phyloP scores from a whole-genome alignment of 2,113 vertebrate genomes.

The Tragelaphus strepsiceros region DNA sequence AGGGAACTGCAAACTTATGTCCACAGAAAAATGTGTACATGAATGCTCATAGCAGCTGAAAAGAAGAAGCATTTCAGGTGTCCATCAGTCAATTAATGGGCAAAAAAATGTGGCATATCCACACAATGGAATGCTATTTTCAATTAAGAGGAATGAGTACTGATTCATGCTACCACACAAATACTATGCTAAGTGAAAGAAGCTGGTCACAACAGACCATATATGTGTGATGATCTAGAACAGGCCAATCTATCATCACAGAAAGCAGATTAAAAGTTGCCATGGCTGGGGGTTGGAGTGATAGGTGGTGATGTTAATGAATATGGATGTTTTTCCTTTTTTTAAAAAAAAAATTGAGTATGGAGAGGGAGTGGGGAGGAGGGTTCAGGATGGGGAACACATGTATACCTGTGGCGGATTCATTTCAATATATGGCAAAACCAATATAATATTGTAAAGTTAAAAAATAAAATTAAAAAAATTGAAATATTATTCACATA shows the following conservation, averaged over 20 bases:
- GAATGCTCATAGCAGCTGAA: neutral
- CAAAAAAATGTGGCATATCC: neutral
- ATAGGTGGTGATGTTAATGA: neutral
- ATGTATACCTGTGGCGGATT: too few species aligned
- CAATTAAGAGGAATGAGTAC: neutral
- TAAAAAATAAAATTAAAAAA: neutral
- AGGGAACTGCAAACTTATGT: neutral
- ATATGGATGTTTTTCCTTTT: neutral
- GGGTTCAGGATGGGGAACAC: too few species aligned
- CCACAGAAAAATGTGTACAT: neutral
- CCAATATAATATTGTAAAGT: too few species aligned
- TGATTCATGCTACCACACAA: neutral
- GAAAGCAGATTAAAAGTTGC: neutral
- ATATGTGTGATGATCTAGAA: neutral
- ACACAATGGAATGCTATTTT: neutral
- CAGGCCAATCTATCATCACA: neutral
- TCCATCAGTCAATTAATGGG: neutral
- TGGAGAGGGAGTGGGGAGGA: too few species aligned
- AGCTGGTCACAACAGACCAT: neutral
- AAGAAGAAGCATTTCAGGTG: neutral
- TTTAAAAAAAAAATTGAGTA: neutral
- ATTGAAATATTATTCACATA: neutral
- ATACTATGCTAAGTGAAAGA: neutral
- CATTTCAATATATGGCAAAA: too few species aligned
- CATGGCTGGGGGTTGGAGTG: neutral